Base-by-base conservation (phyloP, 2,113 vertebrate genomes). In the Colaptes auratus region DNA sequence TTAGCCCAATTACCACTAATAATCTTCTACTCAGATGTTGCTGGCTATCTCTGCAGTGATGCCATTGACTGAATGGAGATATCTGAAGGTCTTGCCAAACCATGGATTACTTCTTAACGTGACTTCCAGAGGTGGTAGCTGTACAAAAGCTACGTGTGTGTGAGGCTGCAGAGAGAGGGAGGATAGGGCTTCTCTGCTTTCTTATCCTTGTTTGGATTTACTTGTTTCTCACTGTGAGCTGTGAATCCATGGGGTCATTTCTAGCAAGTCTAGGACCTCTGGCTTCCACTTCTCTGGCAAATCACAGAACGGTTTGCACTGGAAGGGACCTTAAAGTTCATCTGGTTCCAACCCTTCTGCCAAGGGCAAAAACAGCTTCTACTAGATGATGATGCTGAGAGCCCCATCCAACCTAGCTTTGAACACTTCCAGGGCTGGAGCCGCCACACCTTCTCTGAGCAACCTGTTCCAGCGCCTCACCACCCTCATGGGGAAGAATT, bases 1-100 rank as follows among this genome's bases (percentile, higher is more conserved):
- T 91, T 87, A 85, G 46, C 74, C 75, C 91, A 92, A 85, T 93
- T 96, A 91, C 67, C 80, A 82, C 86, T 94, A 92, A 91, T 89
- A 92, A 79, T 84, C 87, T 93, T 80, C 74, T 84, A 66, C 91
- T 88, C 50, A 56, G 30, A 31, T 6, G 0, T 79, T 84, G 80
- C 88, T 84, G 94, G 86, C 80, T 82, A 24, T 90, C 82, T 95
- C 73, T 94, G 88, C 90, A 83, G 48, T 39, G 83, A 28, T 91
- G 83, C 92, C 61, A 3, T 9, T 81, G 90, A 70, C 77, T 63
- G 72, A 78, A 81, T 81, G 64, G 89, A 93, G 86, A 64, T 87
- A 87, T 58, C 74, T 61, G 36, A 82, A 73, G 77, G 74, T 66
- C 58, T 91, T 93, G 89, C 79, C 82, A 89, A 82, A 48, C 56